Conservation (phyloP, 2,888 invertebrate genomes). For the Orchestes rusci region DNA sequence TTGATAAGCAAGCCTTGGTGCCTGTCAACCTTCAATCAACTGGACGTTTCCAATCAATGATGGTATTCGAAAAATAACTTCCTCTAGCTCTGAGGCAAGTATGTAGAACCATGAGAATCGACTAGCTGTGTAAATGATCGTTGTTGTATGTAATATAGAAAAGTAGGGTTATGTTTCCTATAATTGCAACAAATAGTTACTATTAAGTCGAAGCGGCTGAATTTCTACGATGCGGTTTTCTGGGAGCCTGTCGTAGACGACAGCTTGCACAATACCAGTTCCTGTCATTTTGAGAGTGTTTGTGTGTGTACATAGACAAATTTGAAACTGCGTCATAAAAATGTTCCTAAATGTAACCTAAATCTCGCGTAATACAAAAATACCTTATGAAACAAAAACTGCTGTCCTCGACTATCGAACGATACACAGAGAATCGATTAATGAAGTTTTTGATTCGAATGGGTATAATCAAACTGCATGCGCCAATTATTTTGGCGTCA, state of each 20-base stretch:
- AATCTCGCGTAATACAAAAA: conserved; percentile 21
- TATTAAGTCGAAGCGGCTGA: conserved; percentile 33
- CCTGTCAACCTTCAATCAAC: too few relatives aligned
- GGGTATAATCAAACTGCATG: conserved; percentile 40
- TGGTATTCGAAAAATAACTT: too few relatives aligned
- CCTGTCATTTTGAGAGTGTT: conserved; percentile 38
- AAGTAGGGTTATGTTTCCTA: conserved; percentile 45
- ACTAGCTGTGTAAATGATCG: conserved; percentile 42
- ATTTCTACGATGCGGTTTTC: conserved; percentile 26
- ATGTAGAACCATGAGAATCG: too few relatives aligned
- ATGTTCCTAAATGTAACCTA: conserved; percentile 40
- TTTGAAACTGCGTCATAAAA: conserved; percentile 40
- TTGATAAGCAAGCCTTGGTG: too few relatives aligned
- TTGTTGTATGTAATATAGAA: conserved; percentile 33
- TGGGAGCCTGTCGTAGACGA: conserved; percentile 20
- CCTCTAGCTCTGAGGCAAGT: too few relatives aligned
- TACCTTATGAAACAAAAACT: too few relatives aligned
- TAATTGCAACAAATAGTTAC: conserved; percentile 47
- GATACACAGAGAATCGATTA: too few relatives aligned
- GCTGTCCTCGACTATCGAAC: too few relatives aligned
- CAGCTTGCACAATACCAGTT: conserved; percentile 33
- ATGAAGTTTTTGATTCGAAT: too few relatives aligned
- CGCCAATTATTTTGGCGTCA: conserved; percentile 42
- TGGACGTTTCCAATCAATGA: too few relatives aligned
- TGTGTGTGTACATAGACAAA: conserved; percentile 29